Evolutionary conservation across 2,113 vertebrate genomes (phyloP).

Genomic region (Mormyrus lacerda): DNA sequence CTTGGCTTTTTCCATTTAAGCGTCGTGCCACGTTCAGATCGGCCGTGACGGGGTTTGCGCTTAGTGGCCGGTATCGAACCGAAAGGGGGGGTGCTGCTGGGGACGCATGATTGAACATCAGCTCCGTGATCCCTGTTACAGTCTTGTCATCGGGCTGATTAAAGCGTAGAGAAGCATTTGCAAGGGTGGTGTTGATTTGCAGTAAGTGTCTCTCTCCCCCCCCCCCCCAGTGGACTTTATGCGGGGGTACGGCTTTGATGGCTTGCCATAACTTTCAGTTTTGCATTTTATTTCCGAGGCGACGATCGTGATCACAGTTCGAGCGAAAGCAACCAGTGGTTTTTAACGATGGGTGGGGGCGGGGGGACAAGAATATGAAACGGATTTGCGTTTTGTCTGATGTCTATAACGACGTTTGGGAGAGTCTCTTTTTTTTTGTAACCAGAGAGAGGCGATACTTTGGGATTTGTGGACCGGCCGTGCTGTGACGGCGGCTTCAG

Average conservation of each 20-base stretch:
- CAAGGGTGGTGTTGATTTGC: no score
- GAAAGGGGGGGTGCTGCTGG: background rate
- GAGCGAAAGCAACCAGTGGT: background rate
- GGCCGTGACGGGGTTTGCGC: background rate
- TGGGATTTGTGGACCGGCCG: background rate
- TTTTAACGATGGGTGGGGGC: background rate
- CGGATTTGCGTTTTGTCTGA: background rate
- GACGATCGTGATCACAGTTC: background rate
- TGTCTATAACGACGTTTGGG: background rate
- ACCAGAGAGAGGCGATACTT: background rate
- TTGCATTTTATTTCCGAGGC: background rate
- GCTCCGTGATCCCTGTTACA: background rate
- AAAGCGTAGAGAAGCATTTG: background rate
- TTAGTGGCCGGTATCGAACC: background rate
- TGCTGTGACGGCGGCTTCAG: background rate
- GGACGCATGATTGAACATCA: background rate
- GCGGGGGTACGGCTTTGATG: background rate
- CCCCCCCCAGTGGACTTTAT: background rate
- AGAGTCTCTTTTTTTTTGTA: background rate
- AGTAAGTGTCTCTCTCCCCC: background rate
- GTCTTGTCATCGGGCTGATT: background rate
- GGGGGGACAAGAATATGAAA: conserved; percentile 12
- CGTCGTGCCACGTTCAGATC: background rate
- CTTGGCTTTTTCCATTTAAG: background rate
- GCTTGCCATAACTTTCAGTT: background rate